Conservation (phyloP, 2,888 invertebrate species). For the Halocaridina rubra region DNA sequence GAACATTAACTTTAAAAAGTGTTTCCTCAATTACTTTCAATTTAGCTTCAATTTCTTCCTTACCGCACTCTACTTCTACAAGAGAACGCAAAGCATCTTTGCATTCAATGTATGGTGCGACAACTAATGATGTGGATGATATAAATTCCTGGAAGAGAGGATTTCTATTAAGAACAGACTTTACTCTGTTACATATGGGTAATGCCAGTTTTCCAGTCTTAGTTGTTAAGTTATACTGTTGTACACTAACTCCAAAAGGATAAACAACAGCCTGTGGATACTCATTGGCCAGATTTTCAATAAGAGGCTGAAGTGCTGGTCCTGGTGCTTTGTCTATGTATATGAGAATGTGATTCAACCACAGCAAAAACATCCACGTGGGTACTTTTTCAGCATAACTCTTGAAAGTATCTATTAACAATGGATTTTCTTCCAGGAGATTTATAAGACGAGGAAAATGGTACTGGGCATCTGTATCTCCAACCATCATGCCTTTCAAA, state of each 20-base stretch:
- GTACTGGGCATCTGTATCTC: constrained; percentile 50
- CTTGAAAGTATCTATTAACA: constrained; percentile 13
- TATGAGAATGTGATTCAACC: constrained; percentile 62
- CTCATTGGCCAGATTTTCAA: constrained; percentile 43
- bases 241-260: constrained; percentile 52
- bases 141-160: constrained; percentile 45
- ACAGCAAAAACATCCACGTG: constrained; percentile 61
- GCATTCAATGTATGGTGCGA: constrained; percentile 32
- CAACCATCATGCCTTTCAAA: constrained; percentile 52
- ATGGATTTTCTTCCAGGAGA: constrained; percentile 50
- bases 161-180: constrained; percentile 27
- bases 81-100: constrained; percentile 28
- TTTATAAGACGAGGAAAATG: constrained; percentile 61
- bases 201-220: constrained; percentile 24
- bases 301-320: constrained; percentile 45
- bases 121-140: constrained; percentile 42
- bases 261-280: constrained; percentile 63
- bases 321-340: constrained; percentile 59
- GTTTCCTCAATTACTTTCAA: constrained; percentile 13
- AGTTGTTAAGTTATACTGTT: constrained; percentile 45
- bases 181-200: constrained; percentile 45
- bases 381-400: constrained; percentile 37
- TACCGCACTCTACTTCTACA: neutral
- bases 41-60: constrained; percentile 12
- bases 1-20: constrained; percentile 17